phyloP scores from a whole-genome alignment of 2,113 vertebrate species.

The Climacteris rufus region DNA sequence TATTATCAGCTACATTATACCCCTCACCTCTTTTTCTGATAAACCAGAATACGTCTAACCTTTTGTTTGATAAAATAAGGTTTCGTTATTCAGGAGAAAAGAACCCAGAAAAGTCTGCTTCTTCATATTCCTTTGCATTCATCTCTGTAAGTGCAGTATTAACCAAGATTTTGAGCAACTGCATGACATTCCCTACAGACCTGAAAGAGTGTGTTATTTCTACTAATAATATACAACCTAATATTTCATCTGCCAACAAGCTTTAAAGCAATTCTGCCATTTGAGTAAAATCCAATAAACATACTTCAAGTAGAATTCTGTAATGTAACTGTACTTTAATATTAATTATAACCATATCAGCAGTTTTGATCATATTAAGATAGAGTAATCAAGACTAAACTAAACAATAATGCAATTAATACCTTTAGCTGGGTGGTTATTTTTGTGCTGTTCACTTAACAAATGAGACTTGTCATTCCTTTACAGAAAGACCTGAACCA shows the following conservation, averaged over 20 bases:
- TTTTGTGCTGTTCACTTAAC: not conserved
- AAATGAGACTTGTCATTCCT: not conserved
- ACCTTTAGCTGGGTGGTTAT: not conserved
- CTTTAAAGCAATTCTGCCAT: not conserved
- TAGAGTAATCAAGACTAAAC: not conserved
- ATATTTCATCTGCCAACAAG: not conserved
- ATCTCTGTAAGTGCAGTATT: not conserved
- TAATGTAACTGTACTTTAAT: not conserved
- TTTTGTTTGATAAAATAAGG: not conserved
- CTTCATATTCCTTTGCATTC: not conserved
- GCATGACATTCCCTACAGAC: not conserved
- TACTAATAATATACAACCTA: not conserved
- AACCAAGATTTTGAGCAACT: not conserved
- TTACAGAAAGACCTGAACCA: not conserved
- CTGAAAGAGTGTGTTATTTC: not conserved
- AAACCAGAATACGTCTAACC: not conserved
- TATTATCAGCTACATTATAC: not conserved
- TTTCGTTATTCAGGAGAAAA: not conserved
- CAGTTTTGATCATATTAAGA: not conserved
- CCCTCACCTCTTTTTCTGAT: not conserved
- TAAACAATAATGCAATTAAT: conserved; percentile 12
- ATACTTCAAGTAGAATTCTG: not conserved
- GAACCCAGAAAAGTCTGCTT: not conserved
- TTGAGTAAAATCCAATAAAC: not conserved
- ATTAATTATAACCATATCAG: not conserved